These are phyloP conservation scores for Corythaeola cristata DNA, from an alignment of 2,113 vertebrate species.

Conservation along the genomic window DNA sequence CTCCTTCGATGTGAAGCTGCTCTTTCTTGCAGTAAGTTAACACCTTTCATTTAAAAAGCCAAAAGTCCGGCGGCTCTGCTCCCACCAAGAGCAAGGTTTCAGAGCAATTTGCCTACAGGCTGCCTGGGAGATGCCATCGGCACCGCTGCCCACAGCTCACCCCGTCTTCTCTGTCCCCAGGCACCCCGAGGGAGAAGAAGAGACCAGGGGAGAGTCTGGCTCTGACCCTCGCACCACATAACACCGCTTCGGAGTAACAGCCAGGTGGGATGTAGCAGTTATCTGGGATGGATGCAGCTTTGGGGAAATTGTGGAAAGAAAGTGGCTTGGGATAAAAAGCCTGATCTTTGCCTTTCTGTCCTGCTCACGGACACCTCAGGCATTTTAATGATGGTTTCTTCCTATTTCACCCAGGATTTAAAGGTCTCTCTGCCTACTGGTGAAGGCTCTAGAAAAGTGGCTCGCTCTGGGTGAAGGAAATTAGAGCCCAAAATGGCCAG, in stretches of 20 bases:
- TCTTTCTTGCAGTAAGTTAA: not conserved
- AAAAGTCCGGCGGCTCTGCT: too few species aligned
- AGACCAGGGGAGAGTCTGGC: not conserved
- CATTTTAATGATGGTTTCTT: not conserved
- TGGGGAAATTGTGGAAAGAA: not conserved
- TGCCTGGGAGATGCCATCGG: not conserved
- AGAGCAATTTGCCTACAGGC: too few species aligned
- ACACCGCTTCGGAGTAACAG: accelerated
- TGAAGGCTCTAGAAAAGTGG: not conserved
- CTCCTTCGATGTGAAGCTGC: not conserved
- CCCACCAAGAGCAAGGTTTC: too few species aligned
- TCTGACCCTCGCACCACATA: not conserved
- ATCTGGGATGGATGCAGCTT: not conserved
- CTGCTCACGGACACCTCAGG: not conserved
- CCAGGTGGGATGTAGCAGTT: not conserved
- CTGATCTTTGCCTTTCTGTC: not conserved
- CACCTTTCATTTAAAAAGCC: not conserved
- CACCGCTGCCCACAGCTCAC: not conserved
- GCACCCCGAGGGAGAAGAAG: slow-evolving; percentile 38
- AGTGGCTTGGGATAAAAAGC: not conserved
- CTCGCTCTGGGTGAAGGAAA: not conserved
- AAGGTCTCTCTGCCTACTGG: not conserved
- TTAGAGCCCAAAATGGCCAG: not conserved
- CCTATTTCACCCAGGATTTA: not conserved
- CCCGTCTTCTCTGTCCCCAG: slow-evolving; percentile 10